Evolutionary conservation across 2,113 vertebrate genomes (phyloP), one percentile per base, ranked within the genome.

Genomic region (Scartelaos histophorus): DNA sequence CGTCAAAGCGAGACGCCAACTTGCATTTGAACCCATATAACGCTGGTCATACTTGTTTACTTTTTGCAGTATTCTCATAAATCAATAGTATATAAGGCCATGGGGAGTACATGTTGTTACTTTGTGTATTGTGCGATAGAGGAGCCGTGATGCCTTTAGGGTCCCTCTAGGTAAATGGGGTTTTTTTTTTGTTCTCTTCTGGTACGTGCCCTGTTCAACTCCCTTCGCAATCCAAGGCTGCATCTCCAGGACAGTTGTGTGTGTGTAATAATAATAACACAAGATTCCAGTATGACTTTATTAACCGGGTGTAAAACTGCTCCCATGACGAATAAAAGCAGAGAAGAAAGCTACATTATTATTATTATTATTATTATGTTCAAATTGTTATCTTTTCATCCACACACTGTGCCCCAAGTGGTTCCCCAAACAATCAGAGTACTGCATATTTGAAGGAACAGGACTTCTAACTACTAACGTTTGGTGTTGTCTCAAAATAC

Each of bases 81-180:
- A 60, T 60, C 57, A 29, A 29, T 60, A 13, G n/a, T 13, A n/a
- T 13, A 5, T 7, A 15, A 1, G 1, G 57, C 24, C 13, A 25
- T 5, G 2, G 24, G 57, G 24, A 13, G 22, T 29, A 29, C 57
- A 60, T 7, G 57, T 13, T 67, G 72, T 83, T 68, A 61, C 69
- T 75, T 46, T 62, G 62, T 76, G 67, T 70, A 74, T 78, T 78
- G 54, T 56, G 53, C 3, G 51, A 54, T n/a, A 54, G 17, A 54
- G 9, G 51, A 54, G 7, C n/a, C 65, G 81, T 81, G 72, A 79
- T 54, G 67, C 60, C 84, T 80, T 82, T 84, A 86, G 87, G 84
- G 54, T 22, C 54, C 84, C 86, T 80, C 85, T 85, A 76, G 80
- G 74, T 88, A 90, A 92, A 92, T 90, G 84, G 84, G 84, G 86